Evolutionary conservation across 2,797 vertebrate genomes (phyloP).

Genomic region (Ceryle rudis): DNA sequence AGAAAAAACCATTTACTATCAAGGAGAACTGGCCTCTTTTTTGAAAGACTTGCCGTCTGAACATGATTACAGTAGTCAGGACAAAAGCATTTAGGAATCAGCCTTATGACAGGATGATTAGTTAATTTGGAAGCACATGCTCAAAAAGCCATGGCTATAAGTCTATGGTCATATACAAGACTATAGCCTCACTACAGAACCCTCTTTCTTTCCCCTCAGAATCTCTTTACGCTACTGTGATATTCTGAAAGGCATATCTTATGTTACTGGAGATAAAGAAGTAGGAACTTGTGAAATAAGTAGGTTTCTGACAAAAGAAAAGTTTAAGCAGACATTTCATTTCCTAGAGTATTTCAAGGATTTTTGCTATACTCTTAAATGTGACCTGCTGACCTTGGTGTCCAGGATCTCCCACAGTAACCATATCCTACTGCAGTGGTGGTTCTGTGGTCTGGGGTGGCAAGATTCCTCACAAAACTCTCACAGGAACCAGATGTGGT

Average conservation of each 20-base stretch:
- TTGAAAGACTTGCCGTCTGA: neutral
- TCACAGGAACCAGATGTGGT: neutral
- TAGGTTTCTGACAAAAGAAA: neutral
- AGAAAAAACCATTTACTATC: neutral
- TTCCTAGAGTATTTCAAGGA: neutral
- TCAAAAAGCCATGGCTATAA: neutral
- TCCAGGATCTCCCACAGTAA: neutral
- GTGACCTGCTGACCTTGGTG: neutral
- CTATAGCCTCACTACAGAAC: neutral
- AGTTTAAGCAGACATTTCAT: neutral
- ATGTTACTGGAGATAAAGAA: neutral
- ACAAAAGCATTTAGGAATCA: neutral
- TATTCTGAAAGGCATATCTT: neutral
- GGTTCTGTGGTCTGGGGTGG: neutral
- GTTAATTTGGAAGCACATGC: neutral
- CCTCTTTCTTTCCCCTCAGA: neutral
- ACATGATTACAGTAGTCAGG: neutral
- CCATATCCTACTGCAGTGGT: fast-evolving
- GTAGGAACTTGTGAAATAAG: neutral
- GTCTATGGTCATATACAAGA: neutral
- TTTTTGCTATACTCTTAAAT: neutral
- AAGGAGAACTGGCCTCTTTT: neutral
- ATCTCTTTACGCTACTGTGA: neutral
- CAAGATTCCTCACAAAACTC: neutral
- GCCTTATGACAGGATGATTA: neutral